These are phyloP conservation scores for Indri indri DNA, from an alignment of 2,113 vertebrate genomes.

Conservation along the genomic window DNA sequence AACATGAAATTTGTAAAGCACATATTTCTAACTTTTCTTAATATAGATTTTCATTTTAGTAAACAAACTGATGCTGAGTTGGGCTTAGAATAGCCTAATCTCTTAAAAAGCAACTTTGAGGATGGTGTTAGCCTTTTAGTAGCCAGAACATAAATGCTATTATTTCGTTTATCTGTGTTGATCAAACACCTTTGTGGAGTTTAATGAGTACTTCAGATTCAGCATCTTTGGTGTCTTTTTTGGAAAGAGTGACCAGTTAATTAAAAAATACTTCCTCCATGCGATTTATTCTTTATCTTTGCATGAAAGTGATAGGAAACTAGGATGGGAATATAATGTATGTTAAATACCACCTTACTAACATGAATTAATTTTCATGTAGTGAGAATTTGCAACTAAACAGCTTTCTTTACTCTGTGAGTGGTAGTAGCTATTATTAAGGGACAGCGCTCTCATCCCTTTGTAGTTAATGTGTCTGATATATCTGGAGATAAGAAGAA, in stretches of 20 bases:
- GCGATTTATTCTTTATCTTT: neutral
- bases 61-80: neutral
- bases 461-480: neutral
- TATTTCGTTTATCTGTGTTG: neutral
- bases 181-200: neutral
- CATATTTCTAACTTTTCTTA: neutral
- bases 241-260: neutral
- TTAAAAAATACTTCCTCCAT: neutral
- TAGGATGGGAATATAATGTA: neutral
- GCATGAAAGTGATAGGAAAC: neutral
- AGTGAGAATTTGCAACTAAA: slow-evolving; percentile 34
- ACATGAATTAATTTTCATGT: slow-evolving; percentile 12
- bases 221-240: neutral
- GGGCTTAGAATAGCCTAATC: neutral
- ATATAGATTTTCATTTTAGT: neutral
- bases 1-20: neutral
- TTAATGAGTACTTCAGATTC: neutral
- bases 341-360: neutral
- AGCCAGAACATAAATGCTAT: neutral
- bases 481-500: slow-evolving; percentile 1
- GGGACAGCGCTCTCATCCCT: neutral
- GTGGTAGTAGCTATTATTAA: neutral
- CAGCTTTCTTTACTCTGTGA: neutral
- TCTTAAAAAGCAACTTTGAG: neutral
- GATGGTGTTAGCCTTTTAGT: neutral